phyloP scores from a whole-genome alignment of 2,113 vertebrate species.

The Willisornis vidua region DNA sequence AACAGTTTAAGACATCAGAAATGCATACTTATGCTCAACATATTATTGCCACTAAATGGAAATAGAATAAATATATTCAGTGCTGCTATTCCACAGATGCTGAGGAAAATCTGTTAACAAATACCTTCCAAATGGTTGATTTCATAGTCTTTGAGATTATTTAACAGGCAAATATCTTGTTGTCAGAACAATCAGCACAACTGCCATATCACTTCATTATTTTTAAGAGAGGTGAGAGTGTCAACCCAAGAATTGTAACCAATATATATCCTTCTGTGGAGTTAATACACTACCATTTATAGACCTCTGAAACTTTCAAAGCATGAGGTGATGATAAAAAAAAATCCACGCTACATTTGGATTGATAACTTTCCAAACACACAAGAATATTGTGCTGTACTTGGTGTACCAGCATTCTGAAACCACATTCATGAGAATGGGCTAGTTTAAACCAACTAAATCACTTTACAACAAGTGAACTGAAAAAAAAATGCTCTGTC shows the following conservation, averaged over 20 bases:
- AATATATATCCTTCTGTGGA: background rate
- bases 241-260: background rate
- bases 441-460: background rate
- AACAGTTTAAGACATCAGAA: background rate
- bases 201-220: background rate
- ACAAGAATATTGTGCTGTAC: background rate
- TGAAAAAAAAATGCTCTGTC: background rate
- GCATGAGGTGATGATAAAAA: background rate
- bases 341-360: background rate
- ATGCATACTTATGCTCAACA: background rate
- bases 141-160: background rate
- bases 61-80: background rate
- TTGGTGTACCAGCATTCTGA: background rate
- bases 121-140: background rate
- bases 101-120: background rate
- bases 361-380: background rate
- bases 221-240: background rate
- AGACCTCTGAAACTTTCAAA: background rate
- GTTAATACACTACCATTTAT: background rate
- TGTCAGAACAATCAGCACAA: background rate
- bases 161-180: background rate
- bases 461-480: background rate
- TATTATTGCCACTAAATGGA: background rate
- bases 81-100: background rate
- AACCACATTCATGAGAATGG: background rate